phyloP scores from a whole-genome alignment of 2,888 invertebrate genomes.

The Lathronympha strigana region DNA sequence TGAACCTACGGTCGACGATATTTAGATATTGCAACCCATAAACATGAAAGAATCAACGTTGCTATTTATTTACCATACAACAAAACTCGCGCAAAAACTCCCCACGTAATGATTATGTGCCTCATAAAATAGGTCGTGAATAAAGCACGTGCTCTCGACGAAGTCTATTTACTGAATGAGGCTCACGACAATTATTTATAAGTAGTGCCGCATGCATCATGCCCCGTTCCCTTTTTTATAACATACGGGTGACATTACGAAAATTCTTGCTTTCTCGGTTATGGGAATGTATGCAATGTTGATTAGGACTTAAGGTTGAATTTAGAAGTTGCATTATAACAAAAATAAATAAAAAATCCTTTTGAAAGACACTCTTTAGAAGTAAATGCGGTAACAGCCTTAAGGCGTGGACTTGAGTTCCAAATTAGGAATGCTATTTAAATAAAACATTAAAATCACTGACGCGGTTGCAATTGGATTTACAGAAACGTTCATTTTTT shows the following conservation, averaged over 20 bases:
- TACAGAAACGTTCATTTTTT: too few species aligned
- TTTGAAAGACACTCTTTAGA: neutral
- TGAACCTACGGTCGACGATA: too few species aligned
- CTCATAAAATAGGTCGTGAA: constrained; percentile 37
- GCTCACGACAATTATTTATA: constrained; percentile 41
- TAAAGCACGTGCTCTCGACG: constrained; percentile 37
- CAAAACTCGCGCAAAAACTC: neutral
- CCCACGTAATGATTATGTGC: constrained; percentile 1
- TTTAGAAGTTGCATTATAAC: neutral
- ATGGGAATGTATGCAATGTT: neutral
- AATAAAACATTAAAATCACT: too few species aligned
- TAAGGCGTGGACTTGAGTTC: neutral
- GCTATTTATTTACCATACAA: neutral
- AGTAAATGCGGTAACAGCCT: neutral
- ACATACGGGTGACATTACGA: constrained; percentile 15
- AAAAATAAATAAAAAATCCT: neutral
- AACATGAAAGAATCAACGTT: neutral
- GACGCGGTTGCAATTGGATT: too few species aligned
- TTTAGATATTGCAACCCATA: neutral
- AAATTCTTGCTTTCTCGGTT: neutral
- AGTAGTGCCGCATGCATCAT: constrained; percentile 35
- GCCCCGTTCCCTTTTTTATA: constrained; percentile 18
- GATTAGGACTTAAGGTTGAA: neutral
- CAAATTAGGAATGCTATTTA: neutral
- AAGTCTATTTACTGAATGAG: constrained; percentile 40